phyloP scores from a whole-genome alignment of 2,888 invertebrate species.

The Acronicta aceris region DNA sequence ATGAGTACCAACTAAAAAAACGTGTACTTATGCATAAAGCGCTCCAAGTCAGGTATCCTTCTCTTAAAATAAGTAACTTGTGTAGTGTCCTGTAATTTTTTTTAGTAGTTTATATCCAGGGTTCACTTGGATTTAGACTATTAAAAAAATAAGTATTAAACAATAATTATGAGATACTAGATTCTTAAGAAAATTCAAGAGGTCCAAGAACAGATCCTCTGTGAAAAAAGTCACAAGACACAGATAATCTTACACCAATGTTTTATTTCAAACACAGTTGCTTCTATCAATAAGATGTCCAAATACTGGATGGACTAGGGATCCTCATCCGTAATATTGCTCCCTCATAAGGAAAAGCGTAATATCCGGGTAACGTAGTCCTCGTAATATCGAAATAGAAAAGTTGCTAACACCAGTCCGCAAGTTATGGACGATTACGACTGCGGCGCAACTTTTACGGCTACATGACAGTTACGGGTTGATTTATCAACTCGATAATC shows the following conservation, averaged over 20 bases:
- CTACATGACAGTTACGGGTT: constrained; percentile 38
- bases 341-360: constrained; percentile 5
- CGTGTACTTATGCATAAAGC: not conserved
- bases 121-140: too few species aligned
- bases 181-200: too few species aligned
- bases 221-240: too few species aligned
- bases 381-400: constrained; percentile 28
- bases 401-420: constrained; percentile 26
- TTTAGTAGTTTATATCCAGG: too few species aligned
- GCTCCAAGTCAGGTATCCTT: not conserved
- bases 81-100: too few species aligned
- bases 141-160: too few species aligned
- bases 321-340: not conserved
- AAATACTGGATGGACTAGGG: not conserved
- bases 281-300: not conserved
- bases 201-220: too few species aligned
- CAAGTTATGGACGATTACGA: constrained; percentile 44
- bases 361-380: not conserved
- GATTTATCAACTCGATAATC: constrained; percentile 47
- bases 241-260: too few species aligned
- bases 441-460: constrained; percentile 33
- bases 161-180: too few species aligned
- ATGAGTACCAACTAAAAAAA: not conserved
- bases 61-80: not conserved
- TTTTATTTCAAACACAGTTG: too few species aligned